phyloP scores from a whole-genome alignment of 2,888 invertebrate genomes.

The Ophraella communa region DNA sequence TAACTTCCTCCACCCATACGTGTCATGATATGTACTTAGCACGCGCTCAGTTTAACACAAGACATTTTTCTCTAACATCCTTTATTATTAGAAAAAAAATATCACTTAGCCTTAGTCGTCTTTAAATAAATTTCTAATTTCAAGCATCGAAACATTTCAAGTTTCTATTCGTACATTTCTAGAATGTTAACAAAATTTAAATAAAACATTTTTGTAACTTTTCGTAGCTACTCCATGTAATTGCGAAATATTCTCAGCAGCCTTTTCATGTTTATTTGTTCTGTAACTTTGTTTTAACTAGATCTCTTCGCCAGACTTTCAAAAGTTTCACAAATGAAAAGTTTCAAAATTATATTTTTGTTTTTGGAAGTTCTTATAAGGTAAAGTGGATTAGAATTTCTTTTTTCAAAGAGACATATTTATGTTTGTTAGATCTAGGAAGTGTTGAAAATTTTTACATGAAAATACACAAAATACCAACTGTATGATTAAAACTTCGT shows the following conservation, averaged over 20 bases:
- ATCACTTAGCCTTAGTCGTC: neutral
- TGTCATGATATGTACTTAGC: too few relatives aligned
- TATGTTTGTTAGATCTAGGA: slow-evolving; percentile 10
- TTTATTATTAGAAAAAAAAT: neutral
- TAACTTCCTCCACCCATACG: too few relatives aligned
- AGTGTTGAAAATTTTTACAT: slow-evolving; percentile 6
- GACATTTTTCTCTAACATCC: too few relatives aligned
- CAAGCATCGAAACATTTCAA: neutral
- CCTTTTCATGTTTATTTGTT: slow-evolving; percentile 18
- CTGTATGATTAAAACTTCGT: too few relatives aligned
- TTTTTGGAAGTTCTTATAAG: slow-evolving; percentile 14
- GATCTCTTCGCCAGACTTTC: slow-evolving; percentile 9
- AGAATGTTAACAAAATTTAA: slow-evolving; percentile 6
- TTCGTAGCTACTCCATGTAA: slow-evolving; percentile 17
- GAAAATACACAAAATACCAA: too few relatives aligned
- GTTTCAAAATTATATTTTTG: slow-evolving; percentile 21
- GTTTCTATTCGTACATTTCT: neutral
- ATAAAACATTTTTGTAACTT: slow-evolving; percentile 15
- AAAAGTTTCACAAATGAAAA: slow-evolving; percentile 23
- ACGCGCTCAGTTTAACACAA: too few relatives aligned
- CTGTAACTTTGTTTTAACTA: slow-evolving; percentile 15
- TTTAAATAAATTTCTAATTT: neutral
- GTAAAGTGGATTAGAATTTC: slow-evolving; percentile 23
- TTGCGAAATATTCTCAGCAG: slow-evolving; percentile 16
- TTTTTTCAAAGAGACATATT: slow-evolving; percentile 9